phyloP scores from a whole-genome alignment of 2,113 vertebrate species.

The Garra rufa region DNA sequence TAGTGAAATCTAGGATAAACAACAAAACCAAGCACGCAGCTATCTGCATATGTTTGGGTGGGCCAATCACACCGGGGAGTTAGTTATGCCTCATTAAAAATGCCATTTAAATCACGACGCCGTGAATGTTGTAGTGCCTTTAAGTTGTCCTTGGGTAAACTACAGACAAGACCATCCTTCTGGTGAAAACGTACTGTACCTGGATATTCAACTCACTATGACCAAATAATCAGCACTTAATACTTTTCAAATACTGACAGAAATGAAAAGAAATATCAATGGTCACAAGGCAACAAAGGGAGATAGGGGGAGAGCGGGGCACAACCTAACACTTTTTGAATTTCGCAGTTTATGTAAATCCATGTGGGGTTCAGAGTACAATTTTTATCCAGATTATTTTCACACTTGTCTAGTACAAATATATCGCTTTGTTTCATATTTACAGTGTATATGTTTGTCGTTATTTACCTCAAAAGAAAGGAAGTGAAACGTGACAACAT shows the following conservation, averaged over 20 bases:
- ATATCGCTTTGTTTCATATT: no score
- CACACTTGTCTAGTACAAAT: no score
- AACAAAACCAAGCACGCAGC: slow-evolving; percentile 17
- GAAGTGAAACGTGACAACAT: no score
- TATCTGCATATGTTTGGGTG: slow-evolving; percentile 12
- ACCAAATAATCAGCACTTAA: background rate
- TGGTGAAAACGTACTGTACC: background rate
- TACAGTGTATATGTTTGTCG: no score
- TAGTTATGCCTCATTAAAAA: slow-evolving; percentile 27
- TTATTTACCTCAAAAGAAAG: no score
- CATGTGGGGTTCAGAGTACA: no score
- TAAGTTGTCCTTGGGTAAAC: slow-evolving; percentile 11
- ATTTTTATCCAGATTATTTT: no score
- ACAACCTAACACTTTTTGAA: no score
- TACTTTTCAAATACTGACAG: background rate
- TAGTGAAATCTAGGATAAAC: slow-evolving; percentile 36
- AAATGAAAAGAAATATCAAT: no score
- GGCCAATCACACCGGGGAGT: slow-evolving; percentile 23
- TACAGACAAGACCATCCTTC: background rate
- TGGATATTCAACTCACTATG: background rate
- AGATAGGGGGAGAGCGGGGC: no score
- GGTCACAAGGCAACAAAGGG: no score
- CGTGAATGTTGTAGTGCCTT: background rate
- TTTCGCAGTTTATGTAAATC: no score
- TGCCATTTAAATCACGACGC: background rate